Conservation (phyloP, 2,113 vertebrate genomes). For the Bolborhynchus lineola region DNA sequence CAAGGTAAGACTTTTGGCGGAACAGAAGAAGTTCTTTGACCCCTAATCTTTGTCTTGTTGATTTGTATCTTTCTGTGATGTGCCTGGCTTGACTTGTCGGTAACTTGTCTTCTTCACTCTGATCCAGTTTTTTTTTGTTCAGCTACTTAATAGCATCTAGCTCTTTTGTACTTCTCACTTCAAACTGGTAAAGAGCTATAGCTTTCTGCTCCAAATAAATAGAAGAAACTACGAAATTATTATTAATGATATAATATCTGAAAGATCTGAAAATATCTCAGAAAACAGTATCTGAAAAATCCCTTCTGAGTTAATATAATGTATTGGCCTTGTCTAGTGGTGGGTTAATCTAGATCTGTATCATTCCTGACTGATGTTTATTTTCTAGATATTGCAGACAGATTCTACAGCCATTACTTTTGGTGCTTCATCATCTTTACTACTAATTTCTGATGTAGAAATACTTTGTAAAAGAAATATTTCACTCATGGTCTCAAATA, state of each 20-base stretch:
- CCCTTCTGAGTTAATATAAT: not conserved
- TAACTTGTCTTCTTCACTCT: not conserved
- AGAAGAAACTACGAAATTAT: not conserved
- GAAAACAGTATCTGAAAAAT: not conserved
- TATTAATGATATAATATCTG: not conserved
- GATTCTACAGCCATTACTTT: not conserved
- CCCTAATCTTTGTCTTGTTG: not conserved
- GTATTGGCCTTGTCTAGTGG: not conserved
- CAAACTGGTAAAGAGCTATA: not conserved
- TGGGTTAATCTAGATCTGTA: not conserved
- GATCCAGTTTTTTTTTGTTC: not conserved
- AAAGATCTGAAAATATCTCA: not conserved
- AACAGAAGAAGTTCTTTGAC: not conserved
- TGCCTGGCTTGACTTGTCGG: slow-evolving; percentile 7
- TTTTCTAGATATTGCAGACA: not conserved
- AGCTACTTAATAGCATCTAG: not conserved
- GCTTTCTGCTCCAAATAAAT: not conserved
- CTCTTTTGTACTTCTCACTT: not conserved
- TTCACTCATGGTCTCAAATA: not conserved
- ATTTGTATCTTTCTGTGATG: slow-evolving; percentile 4
- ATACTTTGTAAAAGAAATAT: not conserved
- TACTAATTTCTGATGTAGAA: not conserved
- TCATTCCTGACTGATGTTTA: not conserved
- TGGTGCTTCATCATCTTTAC: not conserved
- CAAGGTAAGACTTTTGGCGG: not conserved